These are phyloP conservation scores for Tapirus terrestris DNA, from an alignment of 2,113 vertebrate genomes.

Conservation along the genomic window DNA sequence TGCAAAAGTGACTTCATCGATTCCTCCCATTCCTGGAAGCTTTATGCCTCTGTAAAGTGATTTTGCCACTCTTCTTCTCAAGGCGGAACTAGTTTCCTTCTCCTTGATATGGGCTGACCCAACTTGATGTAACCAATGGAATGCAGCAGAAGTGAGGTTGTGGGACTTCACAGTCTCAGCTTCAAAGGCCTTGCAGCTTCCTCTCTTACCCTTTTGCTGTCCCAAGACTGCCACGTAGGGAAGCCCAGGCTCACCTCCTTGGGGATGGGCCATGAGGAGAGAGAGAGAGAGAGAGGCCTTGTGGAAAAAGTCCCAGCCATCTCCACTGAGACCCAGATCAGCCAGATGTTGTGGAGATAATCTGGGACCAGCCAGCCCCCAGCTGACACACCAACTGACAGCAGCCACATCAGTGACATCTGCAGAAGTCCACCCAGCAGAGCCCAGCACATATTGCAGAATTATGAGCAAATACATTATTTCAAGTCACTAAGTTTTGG, in stretches of 20 bases:
- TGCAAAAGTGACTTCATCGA: not conserved
- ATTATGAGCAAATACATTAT: not conserved
- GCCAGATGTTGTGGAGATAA: not conserved
- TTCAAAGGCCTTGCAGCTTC: not conserved
- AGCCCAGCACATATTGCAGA: not conserved
- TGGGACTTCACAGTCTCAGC: not conserved
- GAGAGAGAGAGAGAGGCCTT: not conserved
- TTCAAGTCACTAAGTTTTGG: not conserved
- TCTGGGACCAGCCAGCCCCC: not conserved
- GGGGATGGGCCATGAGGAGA: not conserved
- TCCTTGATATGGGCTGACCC: not conserved
- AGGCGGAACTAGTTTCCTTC: not conserved
- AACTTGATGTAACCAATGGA: not conserved
- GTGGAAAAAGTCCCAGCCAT: not conserved
- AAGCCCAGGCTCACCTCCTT: not conserved
- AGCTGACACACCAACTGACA: too few relatives aligned
- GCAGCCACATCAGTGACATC: not conserved
- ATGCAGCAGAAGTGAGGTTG: not conserved
- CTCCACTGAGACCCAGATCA: not conserved
- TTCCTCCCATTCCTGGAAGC: not conserved
- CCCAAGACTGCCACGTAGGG: not conserved
- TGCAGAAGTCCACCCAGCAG: not conserved
- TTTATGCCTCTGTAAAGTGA: not conserved
- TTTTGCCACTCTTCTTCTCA: not conserved
- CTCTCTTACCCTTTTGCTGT: not conserved